These are phyloP conservation scores for Lepus oiostolus DNA, from an alignment of 2,797 vertebrate genomes.

Conservation along the genomic window DNA sequence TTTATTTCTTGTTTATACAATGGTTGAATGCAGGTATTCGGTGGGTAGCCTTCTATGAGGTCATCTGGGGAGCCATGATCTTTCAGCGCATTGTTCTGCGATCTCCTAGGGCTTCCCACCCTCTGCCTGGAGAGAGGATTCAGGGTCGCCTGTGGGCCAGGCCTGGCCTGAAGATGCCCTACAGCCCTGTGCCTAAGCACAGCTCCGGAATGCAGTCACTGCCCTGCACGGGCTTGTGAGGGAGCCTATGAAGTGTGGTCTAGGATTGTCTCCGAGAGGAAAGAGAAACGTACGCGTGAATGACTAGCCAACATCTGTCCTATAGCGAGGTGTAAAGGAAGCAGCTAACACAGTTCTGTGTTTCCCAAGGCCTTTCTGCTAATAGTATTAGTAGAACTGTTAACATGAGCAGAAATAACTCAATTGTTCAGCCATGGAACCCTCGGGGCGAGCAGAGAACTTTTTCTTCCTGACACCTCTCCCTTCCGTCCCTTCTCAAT, in stretches of 20 bases:
- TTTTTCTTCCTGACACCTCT: not conserved
- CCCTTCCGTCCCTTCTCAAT: not conserved
- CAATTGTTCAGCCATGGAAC: not conserved
- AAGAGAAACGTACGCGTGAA: not conserved
- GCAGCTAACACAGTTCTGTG: not conserved
- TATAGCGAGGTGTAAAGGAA: not conserved
- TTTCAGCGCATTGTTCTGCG: not conserved
- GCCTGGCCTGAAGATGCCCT: not conserved
- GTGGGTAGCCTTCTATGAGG: constrained; percentile 1
- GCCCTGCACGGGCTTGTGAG: not conserved
- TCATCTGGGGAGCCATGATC: not conserved
- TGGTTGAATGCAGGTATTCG: not conserved
- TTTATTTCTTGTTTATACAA: constrained; percentile 32
- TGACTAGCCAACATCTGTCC: not conserved
- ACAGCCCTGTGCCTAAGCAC: not conserved
- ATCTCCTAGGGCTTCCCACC: not conserved
- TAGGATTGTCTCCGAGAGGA: not conserved
- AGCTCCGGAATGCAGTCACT: not conserved
- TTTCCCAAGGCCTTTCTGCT: not conserved
- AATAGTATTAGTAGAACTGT: not conserved
- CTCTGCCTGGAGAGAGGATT: not conserved
- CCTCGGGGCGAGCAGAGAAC: not conserved
- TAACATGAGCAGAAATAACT: not conserved
- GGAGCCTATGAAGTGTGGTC: not conserved
- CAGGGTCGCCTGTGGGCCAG: not conserved